Evolutionary conservation across 2,888 invertebrate species (phyloP).

Genomic region (Platypus cylindrus): DNA sequence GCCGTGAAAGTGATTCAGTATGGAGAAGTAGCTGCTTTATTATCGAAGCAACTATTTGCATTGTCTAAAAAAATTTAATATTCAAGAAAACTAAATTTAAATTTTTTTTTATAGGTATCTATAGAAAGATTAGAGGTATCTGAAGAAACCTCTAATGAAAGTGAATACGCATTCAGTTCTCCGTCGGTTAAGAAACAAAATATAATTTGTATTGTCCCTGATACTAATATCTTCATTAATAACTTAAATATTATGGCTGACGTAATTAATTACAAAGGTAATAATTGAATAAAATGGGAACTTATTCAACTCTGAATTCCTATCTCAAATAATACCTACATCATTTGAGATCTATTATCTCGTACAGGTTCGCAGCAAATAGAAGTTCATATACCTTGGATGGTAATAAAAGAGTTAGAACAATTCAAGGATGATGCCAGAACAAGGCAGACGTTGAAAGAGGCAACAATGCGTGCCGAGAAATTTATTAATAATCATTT

Average conservation of each 20-base stretch:
- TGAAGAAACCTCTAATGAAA: too few species aligned
- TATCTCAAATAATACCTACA: conserved; percentile 14
- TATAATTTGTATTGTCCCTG: conserved; percentile 33
- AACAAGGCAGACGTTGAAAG: conserved; percentile 12
- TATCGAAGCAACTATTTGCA: too few species aligned
- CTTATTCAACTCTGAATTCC: too few species aligned
- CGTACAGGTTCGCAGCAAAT: conserved; percentile 26
- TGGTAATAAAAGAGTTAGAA: conserved; percentile 47
- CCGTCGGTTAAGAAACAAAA: conserved; percentile 15
- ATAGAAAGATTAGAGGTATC: too few species aligned
- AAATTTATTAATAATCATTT: conserved; percentile 42
- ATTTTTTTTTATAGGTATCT: too few species aligned
- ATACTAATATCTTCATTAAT: conserved; percentile 40
- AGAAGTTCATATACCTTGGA: conserved; percentile 44
- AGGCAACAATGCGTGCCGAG: conserved; percentile 34
- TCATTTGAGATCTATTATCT: neutral
- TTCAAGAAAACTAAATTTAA: too few species aligned
- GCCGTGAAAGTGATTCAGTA: too few species aligned
- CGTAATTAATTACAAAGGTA: conserved; percentile 23
- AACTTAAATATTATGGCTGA: conserved; percentile 32
- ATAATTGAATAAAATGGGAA: too few species aligned
- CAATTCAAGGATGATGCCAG: conserved; percentile 36
- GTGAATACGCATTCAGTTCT: too few species aligned
- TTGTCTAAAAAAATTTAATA: too few species aligned
- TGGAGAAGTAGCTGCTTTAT: too few species aligned